Conservation (phyloP, 2,888 invertebrate species). For the Scaptomyza parva region DNA sequence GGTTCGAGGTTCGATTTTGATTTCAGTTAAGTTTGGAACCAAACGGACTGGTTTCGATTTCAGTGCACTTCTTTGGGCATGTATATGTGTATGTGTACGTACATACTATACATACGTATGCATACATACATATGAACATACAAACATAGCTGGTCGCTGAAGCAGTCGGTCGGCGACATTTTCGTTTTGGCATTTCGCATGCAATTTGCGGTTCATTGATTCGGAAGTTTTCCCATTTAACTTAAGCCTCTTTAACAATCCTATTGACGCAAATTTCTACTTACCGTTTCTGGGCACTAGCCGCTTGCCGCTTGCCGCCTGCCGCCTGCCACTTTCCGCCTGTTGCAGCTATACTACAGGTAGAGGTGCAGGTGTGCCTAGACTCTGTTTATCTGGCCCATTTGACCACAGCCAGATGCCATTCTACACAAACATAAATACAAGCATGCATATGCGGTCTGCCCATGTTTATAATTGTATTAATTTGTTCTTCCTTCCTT, state of each 20-base stretch:
- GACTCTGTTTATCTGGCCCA: slow-evolving; percentile 18
- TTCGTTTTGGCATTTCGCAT: slow-evolving; percentile 81
- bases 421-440: slow-evolving; percentile 15
- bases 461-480: slow-evolving; percentile 1
- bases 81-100: background rate
- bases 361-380: slow-evolving; percentile 5
- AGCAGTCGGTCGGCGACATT: slow-evolving; percentile 69
- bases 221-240: slow-evolving; percentile 85
- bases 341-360: slow-evolving; percentile 11
- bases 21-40: slow-evolving; percentile 36
- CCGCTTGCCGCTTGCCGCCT: slow-evolving; percentile 16
- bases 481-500: slow-evolving; percentile 10
- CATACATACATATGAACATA: slow-evolving; percentile 10
- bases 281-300: slow-evolving; percentile 61
- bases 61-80: slow-evolving; percentile 25
- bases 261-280: slow-evolving; percentile 82
- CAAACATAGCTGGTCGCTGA: slow-evolving; percentile 30
- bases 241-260: slow-evolving; percentile 85
- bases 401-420: slow-evolving; percentile 21
- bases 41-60: slow-evolving; percentile 49
- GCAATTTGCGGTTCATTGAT: slow-evolving; percentile 83
- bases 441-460: background rate
- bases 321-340: slow-evolving; percentile 22
- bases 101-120: background rate
- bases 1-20: slow-evolving; percentile 43